These are phyloP conservation scores for Distichodus sexfasciatus DNA, from an alignment of 2,797 vertebrate species.

Conservation along the genomic window DNA sequence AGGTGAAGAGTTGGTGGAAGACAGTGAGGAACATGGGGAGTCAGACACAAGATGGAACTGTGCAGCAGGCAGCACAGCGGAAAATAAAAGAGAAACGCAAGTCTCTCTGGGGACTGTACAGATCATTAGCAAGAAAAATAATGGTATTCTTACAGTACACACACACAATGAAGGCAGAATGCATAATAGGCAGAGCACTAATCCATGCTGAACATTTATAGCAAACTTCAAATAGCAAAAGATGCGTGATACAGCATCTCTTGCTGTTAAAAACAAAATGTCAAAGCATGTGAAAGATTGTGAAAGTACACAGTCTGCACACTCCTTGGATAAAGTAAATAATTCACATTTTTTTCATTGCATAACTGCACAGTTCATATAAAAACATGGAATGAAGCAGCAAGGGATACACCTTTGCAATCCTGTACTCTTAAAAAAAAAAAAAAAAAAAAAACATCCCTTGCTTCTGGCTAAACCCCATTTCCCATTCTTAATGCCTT, in stretches of 20 bases:
- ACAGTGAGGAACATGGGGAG: background rate
- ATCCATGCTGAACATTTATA: background rate
- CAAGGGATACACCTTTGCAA: background rate
- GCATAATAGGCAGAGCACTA: background rate
- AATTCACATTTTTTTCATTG: background rate
- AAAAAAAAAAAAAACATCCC: background rate
- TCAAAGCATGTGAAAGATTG: too few relatives aligned
- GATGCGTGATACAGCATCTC: too few relatives aligned
- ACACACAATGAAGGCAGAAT: background rate
- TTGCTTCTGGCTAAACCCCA: constrained; percentile 10
- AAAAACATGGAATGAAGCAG: background rate
- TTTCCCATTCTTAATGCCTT: constrained; percentile 36
- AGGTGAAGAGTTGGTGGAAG: background rate
- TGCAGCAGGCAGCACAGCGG: background rate
- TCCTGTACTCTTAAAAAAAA: background rate
- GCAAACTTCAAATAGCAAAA: background rate
- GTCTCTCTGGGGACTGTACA: background rate
- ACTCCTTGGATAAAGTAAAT: background rate
- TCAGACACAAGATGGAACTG: background rate
- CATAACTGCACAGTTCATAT: background rate
- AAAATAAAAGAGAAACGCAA: too few relatives aligned
- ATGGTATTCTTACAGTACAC: background rate
- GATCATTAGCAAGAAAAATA: background rate
- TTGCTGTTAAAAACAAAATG: too few relatives aligned
- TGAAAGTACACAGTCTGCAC: background rate